These are phyloP conservation scores for Strix uralensis DNA, from an alignment of 2,113 vertebrate species.

Conservation along the genomic window DNA sequence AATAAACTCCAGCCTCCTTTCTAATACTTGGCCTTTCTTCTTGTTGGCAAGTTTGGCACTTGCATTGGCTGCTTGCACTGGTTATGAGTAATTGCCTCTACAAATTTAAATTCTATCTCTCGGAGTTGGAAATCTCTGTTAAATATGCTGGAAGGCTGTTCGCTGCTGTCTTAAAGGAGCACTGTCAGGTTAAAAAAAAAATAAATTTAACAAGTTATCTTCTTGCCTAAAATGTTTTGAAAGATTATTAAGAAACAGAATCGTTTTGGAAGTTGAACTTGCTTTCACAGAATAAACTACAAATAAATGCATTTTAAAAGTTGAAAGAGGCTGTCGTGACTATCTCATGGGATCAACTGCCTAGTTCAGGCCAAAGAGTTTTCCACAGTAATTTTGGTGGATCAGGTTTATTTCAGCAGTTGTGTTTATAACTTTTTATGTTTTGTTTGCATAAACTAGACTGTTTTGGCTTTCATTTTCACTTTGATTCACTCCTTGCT, in stretches of 20 bases:
- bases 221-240: background rate
- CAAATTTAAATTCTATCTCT: slow-evolving; percentile 19
- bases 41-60: background rate
- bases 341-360: background rate
- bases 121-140: slow-evolving; percentile 8
- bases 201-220: background rate
- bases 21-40: slow-evolving; percentile 25
- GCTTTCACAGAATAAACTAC: background rate
- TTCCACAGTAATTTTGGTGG: background rate
- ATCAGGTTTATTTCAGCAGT: background rate
- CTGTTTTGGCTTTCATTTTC: slow-evolving; percentile 15
- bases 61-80: slow-evolving; percentile 10
- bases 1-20: slow-evolving; percentile 14
- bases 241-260: background rate
- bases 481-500: background rate
- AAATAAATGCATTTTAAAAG: background rate
- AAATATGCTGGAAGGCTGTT: background rate
- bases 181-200: background rate
- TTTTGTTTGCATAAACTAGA: background rate
- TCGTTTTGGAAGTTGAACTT: background rate
- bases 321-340: background rate
- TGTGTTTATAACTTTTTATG: background rate
- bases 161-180: background rate
- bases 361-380: background rate
- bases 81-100: slow-evolving; percentile 51